phyloP scores from a whole-genome alignment of 92 coral and sea anemone species.

The Parazoanthus swiftii region DNA sequence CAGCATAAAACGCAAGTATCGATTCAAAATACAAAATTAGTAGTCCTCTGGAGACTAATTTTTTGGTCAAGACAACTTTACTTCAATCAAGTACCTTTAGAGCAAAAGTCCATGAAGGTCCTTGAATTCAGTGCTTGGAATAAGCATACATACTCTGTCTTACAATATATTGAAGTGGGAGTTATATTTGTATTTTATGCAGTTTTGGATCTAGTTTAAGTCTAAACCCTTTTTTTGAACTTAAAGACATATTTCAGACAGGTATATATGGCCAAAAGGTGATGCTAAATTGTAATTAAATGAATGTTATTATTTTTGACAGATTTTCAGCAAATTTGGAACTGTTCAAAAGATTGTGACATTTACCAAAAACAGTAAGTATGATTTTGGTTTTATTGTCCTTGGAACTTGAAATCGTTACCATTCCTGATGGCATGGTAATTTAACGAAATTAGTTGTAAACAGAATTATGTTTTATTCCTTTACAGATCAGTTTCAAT shows the following conservation, averaged over 20 bases:
- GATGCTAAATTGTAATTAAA: too few species aligned
- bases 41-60: too few species aligned
- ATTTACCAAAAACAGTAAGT: constrained; percentile 90
- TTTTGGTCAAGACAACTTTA: too few species aligned
- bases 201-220: neutral
- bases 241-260: too few species aligned
- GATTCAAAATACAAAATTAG: too few species aligned
- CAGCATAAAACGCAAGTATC: too few species aligned
- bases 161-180: neutral
- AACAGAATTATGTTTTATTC: neutral
- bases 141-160: neutral
- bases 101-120: too few species aligned
- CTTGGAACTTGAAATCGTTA: too few species aligned
- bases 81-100: too few species aligned
- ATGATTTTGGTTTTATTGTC: neutral
- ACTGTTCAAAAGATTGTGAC: constrained; percentile 86
- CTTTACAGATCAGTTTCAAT: constrained; percentile 84
- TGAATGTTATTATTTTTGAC: constrained; percentile 10
- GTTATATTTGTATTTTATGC: neutral
- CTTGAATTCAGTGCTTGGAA: too few species aligned
- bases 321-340: constrained; percentile 93
- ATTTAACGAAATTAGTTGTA: neutral
- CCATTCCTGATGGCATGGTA: neutral
- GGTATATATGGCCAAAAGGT: too few species aligned
- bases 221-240: too few species aligned